phyloP scores from a whole-genome alignment of 2,113 vertebrate species.

The Spheniscus mendiculus region DNA sequence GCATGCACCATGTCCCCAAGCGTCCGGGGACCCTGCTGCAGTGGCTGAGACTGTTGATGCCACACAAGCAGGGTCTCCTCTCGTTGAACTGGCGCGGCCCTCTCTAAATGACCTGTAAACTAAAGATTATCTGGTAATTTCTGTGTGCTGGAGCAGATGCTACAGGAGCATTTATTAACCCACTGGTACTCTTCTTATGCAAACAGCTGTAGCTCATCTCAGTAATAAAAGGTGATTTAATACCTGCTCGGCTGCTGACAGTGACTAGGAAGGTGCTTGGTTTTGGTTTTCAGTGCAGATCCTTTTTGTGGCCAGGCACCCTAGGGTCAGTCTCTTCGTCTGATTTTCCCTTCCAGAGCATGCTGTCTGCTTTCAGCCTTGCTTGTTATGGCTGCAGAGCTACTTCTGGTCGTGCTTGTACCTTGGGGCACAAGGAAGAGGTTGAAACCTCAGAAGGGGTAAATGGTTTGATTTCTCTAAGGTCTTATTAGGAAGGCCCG shows the following conservation, averaged over 20 bases:
- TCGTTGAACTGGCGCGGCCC: too few relatives aligned
- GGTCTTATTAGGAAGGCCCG: background rate
- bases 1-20: accelerated
- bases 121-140: background rate
- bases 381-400: background rate
- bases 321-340: background rate
- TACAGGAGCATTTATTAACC: background rate
- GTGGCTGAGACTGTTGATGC: background rate
- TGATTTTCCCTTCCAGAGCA: background rate
- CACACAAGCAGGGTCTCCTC: background rate
- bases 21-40: accelerated
- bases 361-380: background rate
- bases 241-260: background rate
- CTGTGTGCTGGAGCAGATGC: background rate
- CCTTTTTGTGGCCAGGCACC: background rate
- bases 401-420: accelerated
- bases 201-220: background rate
- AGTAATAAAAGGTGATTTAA: background rate
- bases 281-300: background rate
- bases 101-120: background rate
- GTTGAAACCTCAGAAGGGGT: background rate
- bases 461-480: background rate
- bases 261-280: background rate
- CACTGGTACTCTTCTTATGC: background rate
- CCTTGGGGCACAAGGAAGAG: background rate